A percentile compares a stretch with the other conserved stretches of the same genome.
These are phyloP conservation scores for Apamea anceps DNA, from an alignment of 2,888 invertebrate species.

Conservation along the genomic window DNA sequence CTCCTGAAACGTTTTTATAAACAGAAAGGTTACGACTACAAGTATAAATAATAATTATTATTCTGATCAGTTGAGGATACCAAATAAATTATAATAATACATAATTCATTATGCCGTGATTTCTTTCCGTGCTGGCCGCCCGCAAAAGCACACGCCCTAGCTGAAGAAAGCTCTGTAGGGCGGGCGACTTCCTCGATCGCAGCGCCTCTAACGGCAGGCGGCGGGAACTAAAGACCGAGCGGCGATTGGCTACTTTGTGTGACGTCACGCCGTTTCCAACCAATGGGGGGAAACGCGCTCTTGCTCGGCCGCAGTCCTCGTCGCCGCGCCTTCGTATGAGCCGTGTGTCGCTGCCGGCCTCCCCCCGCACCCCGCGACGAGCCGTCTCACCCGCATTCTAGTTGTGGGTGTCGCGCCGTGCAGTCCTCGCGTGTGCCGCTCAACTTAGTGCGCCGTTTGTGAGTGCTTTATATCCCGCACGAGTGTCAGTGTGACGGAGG, in stretches of 20 bases:
- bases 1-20: slow-evolving; percentile 46
- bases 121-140: slow-evolving; percentile 79
- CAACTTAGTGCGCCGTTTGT: slow-evolving; percentile 89
- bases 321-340: slow-evolving; percentile 89
- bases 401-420: slow-evolving; percentile 90
- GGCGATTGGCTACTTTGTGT: slow-evolving; percentile 81
- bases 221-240: slow-evolving; percentile 72
- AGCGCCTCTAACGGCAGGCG: slow-evolving; percentile 81
- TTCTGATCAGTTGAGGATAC: slow-evolving; percentile 59
- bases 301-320: slow-evolving; percentile 88
- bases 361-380: slow-evolving; percentile 85
- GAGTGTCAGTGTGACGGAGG: slow-evolving; percentile 89
- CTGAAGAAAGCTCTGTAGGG: slow-evolving; percentile 88
- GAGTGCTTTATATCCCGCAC: slow-evolving; percentile 88
- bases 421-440: slow-evolving; percentile 89
- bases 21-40: slow-evolving; percentile 39
- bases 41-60: slow-evolving; percentile 58
- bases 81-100: slow-evolving; percentile 64
- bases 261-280: slow-evolving; percentile 85
- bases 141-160: slow-evolving; percentile 88
- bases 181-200: slow-evolving; percentile 85
- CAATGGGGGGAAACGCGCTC: slow-evolving; percentile 85
- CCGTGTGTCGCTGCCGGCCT: slow-evolving; percentile 85
- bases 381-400: slow-evolving; percentile 88
- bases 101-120: slow-evolving; percentile 75